Base-by-base conservation (phyloP, 2,113 vertebrate species). In the Cranoglanis bouderius region DNA sequence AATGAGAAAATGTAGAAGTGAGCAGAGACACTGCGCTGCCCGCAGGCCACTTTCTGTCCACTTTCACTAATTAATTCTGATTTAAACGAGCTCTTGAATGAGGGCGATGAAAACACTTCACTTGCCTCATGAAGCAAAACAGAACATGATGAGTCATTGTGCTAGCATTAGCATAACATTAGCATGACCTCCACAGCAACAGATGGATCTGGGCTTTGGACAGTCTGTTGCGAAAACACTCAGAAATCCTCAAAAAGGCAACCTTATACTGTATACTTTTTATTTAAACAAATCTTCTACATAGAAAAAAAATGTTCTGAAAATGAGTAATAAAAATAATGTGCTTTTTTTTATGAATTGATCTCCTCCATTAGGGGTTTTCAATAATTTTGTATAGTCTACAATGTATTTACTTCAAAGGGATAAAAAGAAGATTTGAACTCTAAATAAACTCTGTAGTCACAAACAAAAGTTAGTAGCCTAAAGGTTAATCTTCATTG, bases 101-200 rank as follows among this genome's bases (percentile, higher is more conserved):
- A 77, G 59, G 82, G n/a, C 18, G 43, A 70, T 57, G 40, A 87
- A 84, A 87, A 84, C 72, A 77, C 26, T 59, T 12, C 80, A 70
- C 80, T 72, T 84, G 72, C 85, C 85, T 63, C 85, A 38, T 18
- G 26, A 59, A 57, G 51, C 12, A 70, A 72, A 85, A 61, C 80
- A 86, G 83, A 87, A 81, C 59, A 67, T 67, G 61, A 53, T 81
- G 90, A 89, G 87, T 90, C 90, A 90, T 75, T 89, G 85, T 85
- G 85, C 72, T 87, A 61, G 87, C 85, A 88, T 83, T 86, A 90
- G 84, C 82, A 78, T 77, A 84, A 57, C 67, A 32, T 82, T 83
- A 88, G 77, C 65, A 88, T 87, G 57, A 65, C 55, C 57, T n/a
- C 67, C n/a, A 38, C 70, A 49, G 35, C 53, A 81, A 82, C 78